Evolutionary conservation across 2,797 vertebrate genomes (phyloP), one percentile per base, ranked within the genome.

Genomic region (Acestrorhynchus altus): DNA sequence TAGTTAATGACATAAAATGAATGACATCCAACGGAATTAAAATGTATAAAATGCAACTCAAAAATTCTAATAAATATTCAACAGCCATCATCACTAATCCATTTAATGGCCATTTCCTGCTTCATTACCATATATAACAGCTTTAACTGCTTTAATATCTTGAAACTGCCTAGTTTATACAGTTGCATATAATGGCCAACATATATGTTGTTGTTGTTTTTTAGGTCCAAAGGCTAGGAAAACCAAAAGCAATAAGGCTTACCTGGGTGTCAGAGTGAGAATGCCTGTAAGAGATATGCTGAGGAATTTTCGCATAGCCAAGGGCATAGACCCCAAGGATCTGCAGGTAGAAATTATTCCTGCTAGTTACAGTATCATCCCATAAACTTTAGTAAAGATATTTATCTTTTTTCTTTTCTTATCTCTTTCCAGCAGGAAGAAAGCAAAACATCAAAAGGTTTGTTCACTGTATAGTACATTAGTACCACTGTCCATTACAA

Each of bases 271-370:
- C 26, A 92, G 95, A 26, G 96, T 97, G 16, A 93, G 91, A 85
- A 94, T 93, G 94, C 95, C 95, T 0, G 95, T 97, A 0, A 91
- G 90, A 80, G 95, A 97, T 40, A 60, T 97, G 63, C 90, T 97
- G 67, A 91, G 83, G 49, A 94, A 91, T 76, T 88, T 94, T 16
- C 92, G 95, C 0, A 79, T 91, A 5, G 91, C 94, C 54, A 91
- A 89, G 76, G 95, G 92, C 10, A 73, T 88, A 76, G 88, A 92
- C 0, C 81, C 89, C 1, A 75, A 85, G 51, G 60, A 86, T 0
- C 0, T 80, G n/a, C 90, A 93, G 93, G 95, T 96, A 81, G 31
- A 46, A 66, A 35, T 44, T 15, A 42, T 20, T 20, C 70, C 13
- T 16, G 51, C 11, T 11, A 28, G n/a, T 9, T 51, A 10, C 26